Evolutionary conservation across 2,797 vertebrate species (phyloP).

Genomic region (Poeciliopsis infans): DNA sequence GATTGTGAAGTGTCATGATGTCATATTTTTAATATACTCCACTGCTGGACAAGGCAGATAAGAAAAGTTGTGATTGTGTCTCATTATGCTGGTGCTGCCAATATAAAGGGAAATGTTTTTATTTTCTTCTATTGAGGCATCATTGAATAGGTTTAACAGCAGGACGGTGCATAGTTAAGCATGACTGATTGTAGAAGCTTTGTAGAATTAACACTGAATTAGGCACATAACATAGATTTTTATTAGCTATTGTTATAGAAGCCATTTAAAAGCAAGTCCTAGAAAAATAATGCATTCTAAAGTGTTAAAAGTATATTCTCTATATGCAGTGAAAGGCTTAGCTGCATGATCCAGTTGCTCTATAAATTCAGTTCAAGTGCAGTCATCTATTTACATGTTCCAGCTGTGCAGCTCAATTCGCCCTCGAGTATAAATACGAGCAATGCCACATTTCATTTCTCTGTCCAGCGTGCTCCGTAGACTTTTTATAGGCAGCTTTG

Average conservation of each 20-base stretch:
- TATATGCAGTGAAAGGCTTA: conserved; percentile 53
- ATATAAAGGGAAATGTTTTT: conserved; percentile 71
- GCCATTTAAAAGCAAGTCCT: conserved; percentile 39
- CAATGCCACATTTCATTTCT: conserved; percentile 57
- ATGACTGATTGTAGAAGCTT: conserved; percentile 60
- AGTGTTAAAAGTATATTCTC: conserved; percentile 49
- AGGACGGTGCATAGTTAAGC: conserved; percentile 47
- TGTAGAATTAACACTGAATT: conserved; percentile 68
- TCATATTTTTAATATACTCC: conserved; percentile 67
- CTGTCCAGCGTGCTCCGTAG: conserved; percentile 66
- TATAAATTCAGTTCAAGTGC: conserved; percentile 48
- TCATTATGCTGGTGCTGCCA: conserved; percentile 71
- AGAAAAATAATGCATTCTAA: conserved; percentile 53
- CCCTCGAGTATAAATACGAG: conserved; percentile 54
- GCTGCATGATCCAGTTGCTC: conserved; percentile 40
- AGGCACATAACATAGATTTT: conserved; percentile 58
- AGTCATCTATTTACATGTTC: conserved; percentile 74
- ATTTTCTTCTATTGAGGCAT: conserved; percentile 41
- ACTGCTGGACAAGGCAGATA: conserved; percentile 64
- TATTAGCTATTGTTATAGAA: conserved; percentile 53
- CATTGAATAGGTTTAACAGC: conserved; percentile 39
- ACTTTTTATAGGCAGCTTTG: conserved; percentile 74
- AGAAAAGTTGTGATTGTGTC: conserved; percentile 49
- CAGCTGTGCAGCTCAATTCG: conserved; percentile 62
- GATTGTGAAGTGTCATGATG: conserved; percentile 70